Percentiles rank a stretch among this genome's conserved stretches.
Evolutionary conservation across 2,888 invertebrate species (phyloP).

Genomic region (Drosophila mimetica): DNA sequence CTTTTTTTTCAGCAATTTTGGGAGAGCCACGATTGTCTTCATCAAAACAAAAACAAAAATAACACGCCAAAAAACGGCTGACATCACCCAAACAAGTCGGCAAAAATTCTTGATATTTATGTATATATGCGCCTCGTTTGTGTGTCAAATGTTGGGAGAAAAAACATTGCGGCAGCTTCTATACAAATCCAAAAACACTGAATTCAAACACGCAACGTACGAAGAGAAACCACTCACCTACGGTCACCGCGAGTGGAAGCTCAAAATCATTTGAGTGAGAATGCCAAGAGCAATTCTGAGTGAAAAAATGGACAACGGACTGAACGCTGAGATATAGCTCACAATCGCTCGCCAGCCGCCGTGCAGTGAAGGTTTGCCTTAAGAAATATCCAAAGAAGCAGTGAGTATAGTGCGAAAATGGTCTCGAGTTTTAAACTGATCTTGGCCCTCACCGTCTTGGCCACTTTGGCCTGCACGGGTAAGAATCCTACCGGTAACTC

Average conservation of each 20-base stretch:
- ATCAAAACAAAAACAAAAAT: constrained; percentile 26
- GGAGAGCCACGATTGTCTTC: constrained; percentile 10
- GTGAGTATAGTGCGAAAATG: constrained; percentile 69
- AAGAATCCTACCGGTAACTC: constrained; percentile 1
- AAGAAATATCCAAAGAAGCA: neutral
- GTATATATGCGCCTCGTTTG: constrained; percentile 37
- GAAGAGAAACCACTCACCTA: constrained; percentile 4
- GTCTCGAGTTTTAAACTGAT: constrained; percentile 73
- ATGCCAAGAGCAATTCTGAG: constrained; percentile 2
- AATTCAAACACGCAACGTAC: constrained; percentile 36
- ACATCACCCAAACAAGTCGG: constrained; percentile 71
- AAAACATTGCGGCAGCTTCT: constrained; percentile 26
- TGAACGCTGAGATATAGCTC: constrained; percentile 11
- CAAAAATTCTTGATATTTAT: constrained; percentile 31
- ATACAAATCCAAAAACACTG: constrained; percentile 34
- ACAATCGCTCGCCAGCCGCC: constrained; percentile 46
- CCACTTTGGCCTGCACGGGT: constrained; percentile 78
- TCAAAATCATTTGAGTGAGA: constrained; percentile 6
- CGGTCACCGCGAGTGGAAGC: constrained; percentile 10
- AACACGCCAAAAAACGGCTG: constrained; percentile 50
- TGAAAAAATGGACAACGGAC: constrained; percentile 12
- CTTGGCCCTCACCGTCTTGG: constrained; percentile 73
- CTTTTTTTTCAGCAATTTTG: neutral
- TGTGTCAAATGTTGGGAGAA: constrained; percentile 54
- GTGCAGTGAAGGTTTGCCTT: constrained; percentile 52